Evolutionary conservation across 2,113 vertebrate genomes (phyloP).

Genomic region (Gnathonemus longibarbis): DNA sequence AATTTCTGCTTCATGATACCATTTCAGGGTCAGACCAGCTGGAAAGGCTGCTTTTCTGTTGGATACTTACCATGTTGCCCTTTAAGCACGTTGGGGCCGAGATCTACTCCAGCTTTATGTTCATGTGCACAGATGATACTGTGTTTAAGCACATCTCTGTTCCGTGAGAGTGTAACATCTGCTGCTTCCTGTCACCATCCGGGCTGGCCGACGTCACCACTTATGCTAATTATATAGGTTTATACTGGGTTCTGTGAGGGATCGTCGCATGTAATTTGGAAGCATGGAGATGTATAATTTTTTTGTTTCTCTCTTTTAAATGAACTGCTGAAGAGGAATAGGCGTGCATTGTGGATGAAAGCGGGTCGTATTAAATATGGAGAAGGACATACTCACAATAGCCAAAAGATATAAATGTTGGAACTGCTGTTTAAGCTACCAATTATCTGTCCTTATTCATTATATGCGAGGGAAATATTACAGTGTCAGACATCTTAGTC

Average conservation of each 20-base stretch:
- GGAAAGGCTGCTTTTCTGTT: background rate
- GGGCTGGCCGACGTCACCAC: slow-evolving; percentile 39
- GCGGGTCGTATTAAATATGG: background rate
- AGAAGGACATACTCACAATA: background rate
- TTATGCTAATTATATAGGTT: slow-evolving; percentile 46
- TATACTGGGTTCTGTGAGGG: slow-evolving; percentile 22
- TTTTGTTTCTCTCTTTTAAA: slow-evolving; percentile 29
- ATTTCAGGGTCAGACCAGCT: background rate
- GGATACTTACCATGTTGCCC: background rate
- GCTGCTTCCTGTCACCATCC: slow-evolving; percentile 34
- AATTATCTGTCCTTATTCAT: background rate
- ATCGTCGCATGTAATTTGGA: slow-evolving; percentile 31
- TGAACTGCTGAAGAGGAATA: slow-evolving; percentile 25
- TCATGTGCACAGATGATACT: background rate
- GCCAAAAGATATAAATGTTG: background rate
- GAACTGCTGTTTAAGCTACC: background rate
- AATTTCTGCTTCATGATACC: background rate
- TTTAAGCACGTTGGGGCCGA: background rate
- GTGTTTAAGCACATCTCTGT: background rate
- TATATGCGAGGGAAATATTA: background rate
- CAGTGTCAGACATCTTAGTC: background rate
- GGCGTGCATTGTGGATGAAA: slow-evolving; percentile 1
- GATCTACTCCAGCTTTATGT: background rate
- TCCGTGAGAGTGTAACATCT: slow-evolving; percentile 31
- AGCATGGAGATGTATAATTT: slow-evolving; percentile 16